Percentiles rank a stretch among this genome's conserved stretches.
phyloP scores from a whole-genome alignment of 1,140 invertebrate genomes.

The Micrasema minimum region DNA sequence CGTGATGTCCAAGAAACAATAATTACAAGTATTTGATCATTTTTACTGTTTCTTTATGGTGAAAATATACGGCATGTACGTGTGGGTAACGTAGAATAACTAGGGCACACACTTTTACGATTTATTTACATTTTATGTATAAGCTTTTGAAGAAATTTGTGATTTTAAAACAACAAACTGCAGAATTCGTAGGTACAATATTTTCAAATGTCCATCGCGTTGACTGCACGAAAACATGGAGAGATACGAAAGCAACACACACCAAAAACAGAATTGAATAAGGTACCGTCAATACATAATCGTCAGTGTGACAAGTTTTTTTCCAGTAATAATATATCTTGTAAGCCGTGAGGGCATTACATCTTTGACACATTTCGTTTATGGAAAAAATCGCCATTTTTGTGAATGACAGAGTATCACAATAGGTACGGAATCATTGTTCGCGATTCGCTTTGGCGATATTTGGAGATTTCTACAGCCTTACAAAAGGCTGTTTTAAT shows the following conservation, averaged over 20 bases:
- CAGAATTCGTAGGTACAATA: no score
- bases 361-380: constrained; percentile 53
- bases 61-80: no score
- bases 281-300: constrained; percentile 44
- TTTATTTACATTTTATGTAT: no score
- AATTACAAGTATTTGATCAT: no score
- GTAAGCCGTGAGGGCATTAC: constrained; percentile 46
- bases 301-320: constrained; percentile 46
- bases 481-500: constrained; percentile 47
- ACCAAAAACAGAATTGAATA: constrained; percentile 42
- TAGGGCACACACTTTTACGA: no score
- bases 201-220: constrained; percentile 2
- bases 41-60: no score
- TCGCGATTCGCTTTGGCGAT: constrained; percentile 45
- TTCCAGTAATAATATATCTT: constrained; percentile 51
- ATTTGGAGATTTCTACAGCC: constrained; percentile 39
- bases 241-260: constrained; percentile 4
- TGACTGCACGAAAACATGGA: constrained; percentile 32
- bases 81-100: no score
- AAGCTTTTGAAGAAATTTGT: no score
- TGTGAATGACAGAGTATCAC: constrained; percentile 47
- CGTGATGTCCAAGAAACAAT: no score
- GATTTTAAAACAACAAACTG: no score
- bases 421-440: constrained; percentile 42
- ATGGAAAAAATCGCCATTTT: constrained; percentile 48